Percentiles rank a stretch among this genome's conserved stretches.
Evolutionary conservation across 2,797 vertebrate genomes (phyloP).

Genomic region (Mycteria americana): DNA sequence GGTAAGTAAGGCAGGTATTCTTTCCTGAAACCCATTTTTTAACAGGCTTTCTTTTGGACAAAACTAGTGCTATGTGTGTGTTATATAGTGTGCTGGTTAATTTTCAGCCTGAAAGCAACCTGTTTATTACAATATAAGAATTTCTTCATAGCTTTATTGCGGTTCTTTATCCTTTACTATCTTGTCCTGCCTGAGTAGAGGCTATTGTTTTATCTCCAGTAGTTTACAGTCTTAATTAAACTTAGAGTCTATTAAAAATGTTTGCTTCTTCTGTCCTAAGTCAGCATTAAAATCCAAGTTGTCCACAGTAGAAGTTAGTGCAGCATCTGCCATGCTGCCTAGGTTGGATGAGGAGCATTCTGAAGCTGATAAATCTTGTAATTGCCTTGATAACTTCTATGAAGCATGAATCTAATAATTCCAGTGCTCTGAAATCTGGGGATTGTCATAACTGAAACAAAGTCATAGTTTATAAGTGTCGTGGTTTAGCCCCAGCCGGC

Average conservation of each 20-base stretch:
- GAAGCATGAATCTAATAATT: conserved; percentile 37
- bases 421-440: conserved; percentile 6
- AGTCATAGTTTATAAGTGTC: neutral
- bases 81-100: neutral
- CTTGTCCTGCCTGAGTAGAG: neutral
- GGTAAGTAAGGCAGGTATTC: neutral
- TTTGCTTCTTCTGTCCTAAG: neutral
- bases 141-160: neutral
- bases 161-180: neutral
- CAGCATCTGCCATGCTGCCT: neutral
- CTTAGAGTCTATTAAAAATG: neutral
- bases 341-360: neutral
- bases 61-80: neutral
- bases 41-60: neutral
- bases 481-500: too few relatives aligned
- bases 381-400: conserved; percentile 17
- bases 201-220: neutral
- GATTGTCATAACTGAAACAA: conserved; percentile 24
- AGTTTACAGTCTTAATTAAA: neutral
- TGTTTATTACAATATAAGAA: neutral
- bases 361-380: conserved; percentile 9
- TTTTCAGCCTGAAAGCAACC: neutral
- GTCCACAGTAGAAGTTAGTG: neutral
- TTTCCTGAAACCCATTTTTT: neutral
- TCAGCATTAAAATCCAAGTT: neutral